Evolutionary conservation across 2,888 invertebrate genomes (phyloP), one percentile per base, ranked within the genome.

Genomic region (Agrochola litura): DNA sequence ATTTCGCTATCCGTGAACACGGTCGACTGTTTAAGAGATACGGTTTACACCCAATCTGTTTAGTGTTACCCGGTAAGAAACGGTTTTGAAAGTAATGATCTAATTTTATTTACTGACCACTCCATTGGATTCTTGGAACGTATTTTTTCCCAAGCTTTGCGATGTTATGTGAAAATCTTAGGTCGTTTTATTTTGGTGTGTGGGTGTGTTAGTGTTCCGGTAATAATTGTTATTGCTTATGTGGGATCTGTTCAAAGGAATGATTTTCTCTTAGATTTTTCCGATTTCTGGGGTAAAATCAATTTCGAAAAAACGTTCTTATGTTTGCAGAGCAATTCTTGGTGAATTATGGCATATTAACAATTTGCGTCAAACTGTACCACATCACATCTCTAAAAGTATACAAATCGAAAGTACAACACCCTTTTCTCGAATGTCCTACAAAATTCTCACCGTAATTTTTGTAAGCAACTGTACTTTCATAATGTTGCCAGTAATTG

Each of bases 1-100:
- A 72, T 88, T 88, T 89, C 78, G 89, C 83, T 81, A 87, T 84
- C 60, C 65, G 77, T 70, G 79, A 72, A 85, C 76, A 41, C n/a
- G 61, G 66, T 52, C 41, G 68, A 82, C 74, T 85, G 70, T 88
- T 83, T 77, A 61, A 71, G 77, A 78, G 73, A 82, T 88, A 77
- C 67, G 64, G 73, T 79, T 79, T 70, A 83, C 76, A 69, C 73
- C 41, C 49, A 30, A 69, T 75, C 88, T 89, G 89, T 73, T 86
- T 79, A 76, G 77, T 88, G 84, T 89, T 82, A 73, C 65, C 73
- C 30, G 64, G 75, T 71, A 75, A 73, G 64, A 76, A 79, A 81
- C 76, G 58, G 77, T 63, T 63, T 58, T 66, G 52, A 65, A 73
- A 70, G 75, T 70, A 81, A 66, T 87, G 63, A 68, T 85, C 77